Conservation (phyloP, 2,113 vertebrate genomes). For the Tetraodon nigroviridis region DNA sequence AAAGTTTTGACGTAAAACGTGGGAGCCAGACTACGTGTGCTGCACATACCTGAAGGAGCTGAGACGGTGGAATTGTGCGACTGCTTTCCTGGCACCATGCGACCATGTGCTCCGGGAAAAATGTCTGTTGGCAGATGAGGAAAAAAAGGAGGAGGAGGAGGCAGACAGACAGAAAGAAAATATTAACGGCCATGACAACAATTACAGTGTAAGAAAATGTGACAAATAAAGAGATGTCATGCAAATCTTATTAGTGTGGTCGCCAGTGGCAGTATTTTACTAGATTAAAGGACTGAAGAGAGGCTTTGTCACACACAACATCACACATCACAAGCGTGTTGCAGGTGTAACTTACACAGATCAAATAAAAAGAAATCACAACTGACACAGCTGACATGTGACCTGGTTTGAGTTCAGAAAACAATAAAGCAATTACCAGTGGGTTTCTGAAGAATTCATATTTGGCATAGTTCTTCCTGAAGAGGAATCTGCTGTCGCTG, state of each 20-base stretch:
- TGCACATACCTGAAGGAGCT: slow-evolving; percentile 88
- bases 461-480: slow-evolving; percentile 98
- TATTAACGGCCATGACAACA: slow-evolving; percentile 37
- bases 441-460: slow-evolving; percentile 98
- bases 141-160: slow-evolving; percentile 17
- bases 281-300: not conserved
- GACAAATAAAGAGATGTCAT: slow-evolving; percentile 27
- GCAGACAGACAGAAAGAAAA: slow-evolving; percentile 23
- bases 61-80: slow-evolving; percentile 84
- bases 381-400: slow-evolving; percentile 1
- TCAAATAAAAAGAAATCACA: not conserved
- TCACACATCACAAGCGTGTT: not conserved
- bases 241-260: slow-evolving; percentile 30
- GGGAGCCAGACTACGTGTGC: slow-evolving; percentile 1
- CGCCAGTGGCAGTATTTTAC: slow-evolving; percentile 35
- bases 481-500: slow-evolving; percentile 92
- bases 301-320: not conserved
- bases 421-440: slow-evolving; percentile 69
- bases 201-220: slow-evolving; percentile 33
- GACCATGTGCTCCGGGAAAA: slow-evolving; percentile 98
- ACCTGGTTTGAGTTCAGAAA: not conserved
- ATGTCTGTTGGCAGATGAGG: slow-evolving; percentile 76
- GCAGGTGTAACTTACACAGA: not conserved
- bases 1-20: too few species aligned
- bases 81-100: slow-evolving; percentile 94